These are phyloP conservation scores for Formica exsecta DNA, from an alignment of 1,140 invertebrate species.

Conservation along the genomic window DNA sequence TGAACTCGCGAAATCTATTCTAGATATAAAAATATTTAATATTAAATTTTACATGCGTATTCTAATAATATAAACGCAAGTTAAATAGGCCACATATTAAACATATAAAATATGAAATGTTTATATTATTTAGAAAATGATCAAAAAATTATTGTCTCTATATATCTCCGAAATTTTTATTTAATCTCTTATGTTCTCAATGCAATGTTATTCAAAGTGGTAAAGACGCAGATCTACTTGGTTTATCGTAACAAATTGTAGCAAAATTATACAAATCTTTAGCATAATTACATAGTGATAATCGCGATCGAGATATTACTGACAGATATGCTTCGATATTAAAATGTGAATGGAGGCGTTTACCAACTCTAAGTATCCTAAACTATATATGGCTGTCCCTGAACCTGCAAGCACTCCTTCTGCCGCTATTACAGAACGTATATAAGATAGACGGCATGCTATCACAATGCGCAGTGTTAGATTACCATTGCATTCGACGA, in stretches of 20 bases:
- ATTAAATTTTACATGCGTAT: conserved; percentile 1
- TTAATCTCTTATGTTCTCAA: background rate
- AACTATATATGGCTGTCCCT: conserved; percentile 76
- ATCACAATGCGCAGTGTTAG: conserved; percentile 81
- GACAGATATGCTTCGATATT: conserved; percentile 24
- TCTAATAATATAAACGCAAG: background rate
- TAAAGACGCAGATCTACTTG: background rate
- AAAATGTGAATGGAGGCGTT: conserved; percentile 38
- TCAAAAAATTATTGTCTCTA: background rate
- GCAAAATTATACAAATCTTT: conserved; percentile 31
- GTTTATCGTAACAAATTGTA: conserved; percentile 21
- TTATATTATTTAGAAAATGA: background rate
- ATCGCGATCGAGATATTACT: background rate
- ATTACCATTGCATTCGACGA: conserved; percentile 75
- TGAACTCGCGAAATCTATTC: background rate
- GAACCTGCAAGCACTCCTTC: conserved; percentile 80
- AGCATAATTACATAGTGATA: conserved; percentile 6
- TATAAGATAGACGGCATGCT: conserved; percentile 83
- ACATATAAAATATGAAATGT: background rate
- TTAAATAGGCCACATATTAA: background rate
- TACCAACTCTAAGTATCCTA: conserved; percentile 69
- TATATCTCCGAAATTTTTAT: background rate
- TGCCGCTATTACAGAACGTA: conserved; percentile 80
- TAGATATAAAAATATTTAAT: background rate
- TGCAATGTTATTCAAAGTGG: background rate